Evolutionary conservation across 1,140 invertebrate genomes (phyloP).

Genomic region (Drosophila varians): DNA sequence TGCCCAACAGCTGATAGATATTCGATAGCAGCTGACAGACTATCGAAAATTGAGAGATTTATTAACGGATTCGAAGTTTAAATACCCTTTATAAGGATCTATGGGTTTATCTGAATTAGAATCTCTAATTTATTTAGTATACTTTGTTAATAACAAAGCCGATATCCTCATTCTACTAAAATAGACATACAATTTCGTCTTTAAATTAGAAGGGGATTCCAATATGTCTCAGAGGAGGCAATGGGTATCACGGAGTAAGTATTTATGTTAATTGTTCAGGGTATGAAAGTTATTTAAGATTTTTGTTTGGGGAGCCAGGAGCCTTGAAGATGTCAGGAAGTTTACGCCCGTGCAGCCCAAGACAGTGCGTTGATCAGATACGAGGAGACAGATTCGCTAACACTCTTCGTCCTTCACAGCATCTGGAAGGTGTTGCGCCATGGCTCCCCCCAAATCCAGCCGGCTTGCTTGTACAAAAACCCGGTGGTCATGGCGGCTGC

Average conservation of each 20-base stretch:
- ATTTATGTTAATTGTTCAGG: no score
- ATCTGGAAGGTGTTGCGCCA: conserved; percentile 18
- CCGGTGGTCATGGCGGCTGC: conserved; percentile 61
- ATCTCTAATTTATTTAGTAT: neutral
- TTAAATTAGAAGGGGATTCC: no score
- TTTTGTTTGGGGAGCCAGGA: neutral
- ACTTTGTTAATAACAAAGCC: neutral
- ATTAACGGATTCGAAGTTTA: neutral
- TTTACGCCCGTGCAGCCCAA: conserved; percentile 5
- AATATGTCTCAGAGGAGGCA: neutral
- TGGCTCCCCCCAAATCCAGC: neutral
- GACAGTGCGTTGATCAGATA: conserved; percentile 11
- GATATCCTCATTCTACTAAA: neutral
- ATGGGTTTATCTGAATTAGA: neutral
- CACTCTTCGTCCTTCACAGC: neutral
- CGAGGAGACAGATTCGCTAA: conserved; percentile 2
- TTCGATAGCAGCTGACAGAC: neutral
- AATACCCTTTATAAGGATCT: neutral
- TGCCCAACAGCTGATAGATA: conserved; percentile 35
- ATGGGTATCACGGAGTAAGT: neutral
- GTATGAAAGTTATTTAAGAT: neutral
- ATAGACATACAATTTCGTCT: neutral
- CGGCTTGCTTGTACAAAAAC: conserved; percentile 9
- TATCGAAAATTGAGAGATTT: conserved; percentile 7
- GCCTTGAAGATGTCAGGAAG: conserved; percentile 29